Base-by-base conservation (phyloP, 1,140 invertebrate species). In the Orchesella cincta region DNA sequence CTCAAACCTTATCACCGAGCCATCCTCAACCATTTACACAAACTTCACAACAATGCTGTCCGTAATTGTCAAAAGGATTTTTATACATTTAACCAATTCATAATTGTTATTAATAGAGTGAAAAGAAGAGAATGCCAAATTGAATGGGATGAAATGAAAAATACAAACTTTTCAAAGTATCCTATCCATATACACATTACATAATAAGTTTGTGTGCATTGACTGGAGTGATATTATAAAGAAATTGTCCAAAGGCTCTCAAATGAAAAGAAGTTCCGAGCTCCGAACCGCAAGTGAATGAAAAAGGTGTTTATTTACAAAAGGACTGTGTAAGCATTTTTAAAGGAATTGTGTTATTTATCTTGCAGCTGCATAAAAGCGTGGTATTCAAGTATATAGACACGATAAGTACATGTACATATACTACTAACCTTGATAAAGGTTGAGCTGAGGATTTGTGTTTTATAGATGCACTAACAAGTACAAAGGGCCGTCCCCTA, bases 71-170 rank as follows among this genome's bases (percentile, higher is more conserved):
- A 67, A 67, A 67, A 67, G 62, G 12, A 67, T 33, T 18, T 67
- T 67, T 67, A 31, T 3, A 33, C 29, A 67, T 67, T 26, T 67
- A 67, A 67, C 62, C 62, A 67, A 67, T 67, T 67, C 62, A 67
- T 67, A 67, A 67, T 67, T 67, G 62, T 67, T 67, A 67, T 67
- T 33, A 67, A 67, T 67, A 67, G 62, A 57, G 23, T 67, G 26
- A 67, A 23, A 67, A 67, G 29, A 23, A 62, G 26, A 62, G 23
- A n/a, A n/a, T n/a, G n/a, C n/a, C n/a, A n/a, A n/a, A n/a, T n/a
- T n/a, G n/a, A n/a, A n/a, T n/a, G n/a, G n/a, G n/a, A n/a, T n/a
- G n/a, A n/a, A n/a, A n/a, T n/a, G n/a, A n/a, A n/a, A n/a, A n/a
- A n/a, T n/a, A n/a, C n/a, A n/a, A n/a, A n/a, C n/a, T n/a, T n/a